Evolutionary conservation across 2,888 invertebrate species (phyloP).

Genomic region (Caenorhabditis wallacei): DNA sequence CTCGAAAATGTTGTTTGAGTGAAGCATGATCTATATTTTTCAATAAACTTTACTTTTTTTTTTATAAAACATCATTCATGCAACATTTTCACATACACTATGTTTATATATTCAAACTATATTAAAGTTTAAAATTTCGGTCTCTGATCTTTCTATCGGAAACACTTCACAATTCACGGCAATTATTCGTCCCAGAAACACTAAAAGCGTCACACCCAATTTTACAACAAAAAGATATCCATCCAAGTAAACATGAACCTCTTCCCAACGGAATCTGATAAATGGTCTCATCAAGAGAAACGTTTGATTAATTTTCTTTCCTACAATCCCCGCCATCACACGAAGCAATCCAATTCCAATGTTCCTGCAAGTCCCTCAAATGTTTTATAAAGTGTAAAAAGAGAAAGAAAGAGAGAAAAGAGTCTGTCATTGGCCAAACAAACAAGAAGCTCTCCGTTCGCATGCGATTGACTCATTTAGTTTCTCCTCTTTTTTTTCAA

Average conservation of each 20-base stretch:
- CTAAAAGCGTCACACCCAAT: slow-evolving; percentile 2
- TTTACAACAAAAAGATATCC: slow-evolving; percentile 20
- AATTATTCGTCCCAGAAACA: background rate
- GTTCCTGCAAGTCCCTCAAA: slow-evolving; percentile 87
- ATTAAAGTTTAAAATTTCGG: background rate
- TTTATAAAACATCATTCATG: background rate
- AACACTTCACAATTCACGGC: slow-evolving; percentile 5
- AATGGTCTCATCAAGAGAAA: slow-evolving; percentile 94
- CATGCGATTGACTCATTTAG: slow-evolving; percentile 83
- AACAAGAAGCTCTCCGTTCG: slow-evolving; percentile 26
- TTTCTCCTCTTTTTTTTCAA: slow-evolving; percentile 72
- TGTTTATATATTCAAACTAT: background rate
- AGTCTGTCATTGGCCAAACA: slow-evolving; percentile 49
- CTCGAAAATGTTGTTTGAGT: slow-evolving; percentile 98
- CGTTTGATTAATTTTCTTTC: slow-evolving; percentile 93
- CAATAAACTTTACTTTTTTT: background rate
- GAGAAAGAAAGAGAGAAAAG: background rate
- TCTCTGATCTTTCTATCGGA: background rate
- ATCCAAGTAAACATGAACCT: slow-evolving; percentile 86
- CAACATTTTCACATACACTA: background rate
- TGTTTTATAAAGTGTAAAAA: slow-evolving; percentile 54
- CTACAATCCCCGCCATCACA: slow-evolving; percentile 91
- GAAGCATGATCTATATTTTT: slow-evolving; percentile 89
- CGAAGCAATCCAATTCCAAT: slow-evolving; percentile 92
- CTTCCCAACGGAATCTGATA: slow-evolving; percentile 95